Evolutionary conservation across 2,797 vertebrate genomes (phyloP).

Genomic region (Macroramphosus scolopax): DNA sequence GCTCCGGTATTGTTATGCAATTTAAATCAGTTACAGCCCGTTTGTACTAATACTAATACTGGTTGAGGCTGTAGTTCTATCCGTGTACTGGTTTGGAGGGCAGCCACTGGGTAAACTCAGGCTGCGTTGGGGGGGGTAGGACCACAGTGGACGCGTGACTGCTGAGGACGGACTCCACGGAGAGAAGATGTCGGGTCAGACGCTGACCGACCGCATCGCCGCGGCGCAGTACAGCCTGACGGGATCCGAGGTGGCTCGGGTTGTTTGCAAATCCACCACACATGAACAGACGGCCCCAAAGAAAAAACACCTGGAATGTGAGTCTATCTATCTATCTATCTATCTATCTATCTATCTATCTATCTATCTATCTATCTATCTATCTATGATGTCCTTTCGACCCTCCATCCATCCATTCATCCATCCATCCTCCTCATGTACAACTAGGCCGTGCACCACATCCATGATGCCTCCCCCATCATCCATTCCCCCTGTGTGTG

Average conservation of each 20-base stretch:
- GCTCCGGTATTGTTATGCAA: slow-evolving; percentile 36
- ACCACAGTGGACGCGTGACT: slow-evolving; percentile 54
- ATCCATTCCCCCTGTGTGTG: slow-evolving; percentile 19
- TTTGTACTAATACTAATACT: too few species aligned
- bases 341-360: slow-evolving; percentile 5
- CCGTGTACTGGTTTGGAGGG: too few species aligned
- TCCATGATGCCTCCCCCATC: slow-evolving; percentile 34
- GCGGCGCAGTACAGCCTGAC: slow-evolving; percentile 98
- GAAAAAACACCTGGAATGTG: slow-evolving; percentile 99
- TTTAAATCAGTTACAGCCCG: not conserved
- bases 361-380: slow-evolving; percentile 13
- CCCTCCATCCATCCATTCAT: slow-evolving; percentile 13
- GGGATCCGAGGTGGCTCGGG: slow-evolving; percentile 92
- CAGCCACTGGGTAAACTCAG: too few species aligned
- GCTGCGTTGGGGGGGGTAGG: too few species aligned
- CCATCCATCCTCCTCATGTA: slow-evolving; percentile 22
- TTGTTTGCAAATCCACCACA: slow-evolving; percentile 97
- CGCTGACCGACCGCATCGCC: slow-evolving; percentile 98
- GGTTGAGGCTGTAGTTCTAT: too few species aligned
- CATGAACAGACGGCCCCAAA: slow-evolving; percentile 98
- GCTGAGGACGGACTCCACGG: slow-evolving; percentile 39
- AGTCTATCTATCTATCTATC: slow-evolving; percentile 66
- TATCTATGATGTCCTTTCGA: too few species aligned
- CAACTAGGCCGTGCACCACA: slow-evolving; percentile 45
- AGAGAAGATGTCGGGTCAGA: slow-evolving; percentile 98